These are phyloP conservation scores for Poeciliopsis prolifica DNA, from an alignment of 2,113 vertebrate genomes.

Conservation along the genomic window DNA sequence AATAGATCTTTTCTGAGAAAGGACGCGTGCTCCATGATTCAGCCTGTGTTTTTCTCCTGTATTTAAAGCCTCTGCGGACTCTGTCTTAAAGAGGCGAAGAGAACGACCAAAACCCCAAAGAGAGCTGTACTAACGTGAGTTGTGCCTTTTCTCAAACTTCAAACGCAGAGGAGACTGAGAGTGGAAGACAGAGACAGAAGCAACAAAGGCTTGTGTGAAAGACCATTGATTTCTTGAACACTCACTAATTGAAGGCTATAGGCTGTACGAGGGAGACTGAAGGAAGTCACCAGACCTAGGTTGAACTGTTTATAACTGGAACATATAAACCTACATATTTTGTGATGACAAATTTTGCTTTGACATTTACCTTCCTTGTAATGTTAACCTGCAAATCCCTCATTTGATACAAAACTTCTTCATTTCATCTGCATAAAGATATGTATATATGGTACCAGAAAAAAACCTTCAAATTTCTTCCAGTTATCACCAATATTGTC, in stretches of 20 bases:
- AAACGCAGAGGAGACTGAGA: slow-evolving; percentile 57
- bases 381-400: slow-evolving; percentile 15
- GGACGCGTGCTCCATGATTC: too few relatives aligned
- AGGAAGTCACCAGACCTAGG: slow-evolving; percentile 64
- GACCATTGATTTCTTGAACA: slow-evolving; percentile 67
- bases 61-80: slow-evolving; percentile 73
- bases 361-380: slow-evolving; percentile 8
- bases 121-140: slow-evolving; percentile 76
- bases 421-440: slow-evolving; percentile 35
- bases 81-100: slow-evolving; percentile 55
- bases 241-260: slow-evolving; percentile 81
- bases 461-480: slow-evolving; percentile 57
- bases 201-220: slow-evolving; percentile 77
- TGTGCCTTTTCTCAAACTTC: slow-evolving; percentile 78
- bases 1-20: slow-evolving; percentile 18
- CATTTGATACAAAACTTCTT: slow-evolving; percentile 31
- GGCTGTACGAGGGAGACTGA: slow-evolving; percentile 67
- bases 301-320: slow-evolving; percentile 13
- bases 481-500: slow-evolving; percentile 65
- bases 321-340: slow-evolving; percentile 14
- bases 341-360: slow-evolving; percentile 17
- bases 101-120: slow-evolving; percentile 72
- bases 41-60: slow-evolving; percentile 25
- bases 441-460: slow-evolving; percentile 21
- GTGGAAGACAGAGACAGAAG: slow-evolving; percentile 48